Evolutionary conservation across 2,888 invertebrate species (phyloP), one percentile per base, ranked within the genome.

Genomic region (Nezara viridula): DNA sequence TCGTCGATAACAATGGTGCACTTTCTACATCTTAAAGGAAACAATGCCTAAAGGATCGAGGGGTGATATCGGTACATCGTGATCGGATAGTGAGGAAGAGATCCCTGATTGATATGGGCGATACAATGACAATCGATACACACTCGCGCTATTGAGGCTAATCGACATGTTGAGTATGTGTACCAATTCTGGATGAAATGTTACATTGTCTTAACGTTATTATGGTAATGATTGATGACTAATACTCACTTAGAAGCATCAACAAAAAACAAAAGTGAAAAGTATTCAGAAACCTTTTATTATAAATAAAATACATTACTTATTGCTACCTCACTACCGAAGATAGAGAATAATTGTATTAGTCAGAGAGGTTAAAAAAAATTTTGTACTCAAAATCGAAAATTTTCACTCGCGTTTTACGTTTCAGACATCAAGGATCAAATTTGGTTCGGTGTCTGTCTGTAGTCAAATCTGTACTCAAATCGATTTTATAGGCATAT

Each of bases 21-120:
- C 81, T 81, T 81, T 81, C 81, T 81, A 81, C 81, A n/a, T n/a
- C 24, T 47, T 14, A 24, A n/a, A 81, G 44, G 81, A 81, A n/a
- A 81, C 81, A 81, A 81, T 81, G 81, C 44, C 24, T 24, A 44
- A 6, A 40, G n/a, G 44, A 44, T 37, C 21, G 40, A 40, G 40
- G 1, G 9, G 81, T 5, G 81, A 40, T 81, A 44, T 44, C 44
- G 21, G 1, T 21, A 81, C n/a, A 44, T 44, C 14, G 44, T n/a
- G n/a, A n/a, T n/a, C n/a, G n/a, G 37, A 47, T 81, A 44, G 81
- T 37, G 19, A 77, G 77, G 44, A 81, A 44, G 81, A 81, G 40
- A 40, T 81, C n/a, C 81, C 81, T 81, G 81, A 81, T 81, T 40
- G 44, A 40, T 24, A 77, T 24, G 10, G 37, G 12, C 21, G 77